These are phyloP conservation scores for Erpornis zantholeuca DNA, from an alignment of 2,113 vertebrate genomes.

Conservation along the genomic window DNA sequence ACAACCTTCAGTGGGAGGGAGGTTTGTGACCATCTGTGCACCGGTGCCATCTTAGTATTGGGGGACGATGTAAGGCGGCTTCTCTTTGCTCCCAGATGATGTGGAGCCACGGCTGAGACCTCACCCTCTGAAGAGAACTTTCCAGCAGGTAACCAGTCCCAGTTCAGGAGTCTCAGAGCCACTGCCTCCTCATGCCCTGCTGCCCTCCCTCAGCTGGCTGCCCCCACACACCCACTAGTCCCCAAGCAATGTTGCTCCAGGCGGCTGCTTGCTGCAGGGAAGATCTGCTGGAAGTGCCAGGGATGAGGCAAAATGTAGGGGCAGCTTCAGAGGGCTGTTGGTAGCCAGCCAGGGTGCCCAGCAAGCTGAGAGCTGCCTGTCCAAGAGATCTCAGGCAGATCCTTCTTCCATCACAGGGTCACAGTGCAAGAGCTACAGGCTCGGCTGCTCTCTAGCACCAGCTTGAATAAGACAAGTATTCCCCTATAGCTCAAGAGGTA, in stretches of 20 bases:
- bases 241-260: background rate
- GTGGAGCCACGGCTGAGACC: slow-evolving; percentile 49
- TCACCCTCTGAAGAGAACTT: slow-evolving; percentile 35
- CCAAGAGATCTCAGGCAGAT: background rate
- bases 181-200: background rate
- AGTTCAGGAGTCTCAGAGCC: background rate
- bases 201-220: rapidly evolving
- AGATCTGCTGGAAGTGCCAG: background rate
- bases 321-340: rapidly evolving
- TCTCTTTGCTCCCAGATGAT: slow-evolving; percentile 64
- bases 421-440: background rate
- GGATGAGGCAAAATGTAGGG: background rate
- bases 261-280: background rate
- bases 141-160: slow-evolving; percentile 67
- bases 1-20: background rate
- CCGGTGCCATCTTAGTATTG: background rate
- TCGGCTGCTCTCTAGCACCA: slow-evolving; percentile 3
- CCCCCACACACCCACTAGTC: background rate
- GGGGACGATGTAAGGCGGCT: background rate
- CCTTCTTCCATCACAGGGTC: slow-evolving; percentile 10
- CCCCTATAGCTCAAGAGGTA: background rate
- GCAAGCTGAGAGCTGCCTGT: background rate
- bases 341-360: background rate
- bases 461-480: background rate
- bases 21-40: rapidly evolving